Evolutionary conservation across 1,140 invertebrate genomes (phyloP).

Genomic region (Drosophila prosaltans): DNA sequence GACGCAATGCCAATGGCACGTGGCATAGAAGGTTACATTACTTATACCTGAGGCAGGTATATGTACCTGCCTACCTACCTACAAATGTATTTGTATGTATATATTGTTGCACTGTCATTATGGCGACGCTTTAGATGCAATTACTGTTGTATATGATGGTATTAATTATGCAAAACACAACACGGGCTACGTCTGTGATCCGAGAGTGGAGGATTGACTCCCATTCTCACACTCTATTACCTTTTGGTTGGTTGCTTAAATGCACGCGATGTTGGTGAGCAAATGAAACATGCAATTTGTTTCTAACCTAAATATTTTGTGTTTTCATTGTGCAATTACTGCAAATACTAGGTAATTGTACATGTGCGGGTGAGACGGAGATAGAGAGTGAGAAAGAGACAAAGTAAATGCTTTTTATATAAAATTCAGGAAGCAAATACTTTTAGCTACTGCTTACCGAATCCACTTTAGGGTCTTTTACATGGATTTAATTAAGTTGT

Average conservation of each 20-base stretch:
- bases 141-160: conserved; percentile 70
- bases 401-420: background rate
- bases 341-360: conserved; percentile 17
- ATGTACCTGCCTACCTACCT: background rate
- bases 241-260: conserved; percentile 4
- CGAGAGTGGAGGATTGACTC: no score
- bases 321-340: conserved; percentile 54
- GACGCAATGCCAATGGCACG: conserved; percentile 18
- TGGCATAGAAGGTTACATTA: conserved; percentile 1
- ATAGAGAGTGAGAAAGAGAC: background rate
- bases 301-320: conserved; percentile 68
- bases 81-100: background rate
- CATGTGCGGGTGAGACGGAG: background rate
- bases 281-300: conserved; percentile 74
- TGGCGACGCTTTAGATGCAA: conserved; percentile 64
- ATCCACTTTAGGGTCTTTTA: background rate
- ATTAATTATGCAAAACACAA: conserved; percentile 75
- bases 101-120: conserved; percentile 56
- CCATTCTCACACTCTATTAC: no score
- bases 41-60: background rate
- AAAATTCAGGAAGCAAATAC: background rate
- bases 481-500: conserved; percentile 11
- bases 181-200: background rate
- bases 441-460: background rate
- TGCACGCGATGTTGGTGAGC: conserved; percentile 16